Percentiles rank a stretch among this genome's conserved stretches.
Conservation (phyloP, 2,113 vertebrate genomes). For the Mobula hypostoma region DNA sequence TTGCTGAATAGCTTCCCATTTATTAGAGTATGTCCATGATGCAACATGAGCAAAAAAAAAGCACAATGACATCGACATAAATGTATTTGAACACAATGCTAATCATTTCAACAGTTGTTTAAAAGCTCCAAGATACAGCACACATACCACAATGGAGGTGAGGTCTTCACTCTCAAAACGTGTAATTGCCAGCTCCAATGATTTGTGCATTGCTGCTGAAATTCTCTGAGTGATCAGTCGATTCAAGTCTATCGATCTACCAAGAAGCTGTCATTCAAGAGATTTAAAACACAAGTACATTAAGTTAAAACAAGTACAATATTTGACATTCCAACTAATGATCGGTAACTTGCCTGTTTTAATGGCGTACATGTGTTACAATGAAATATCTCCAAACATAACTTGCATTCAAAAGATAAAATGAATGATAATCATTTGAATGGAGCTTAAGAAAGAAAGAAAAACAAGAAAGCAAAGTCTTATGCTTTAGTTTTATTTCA, state of each 20-base stretch:
- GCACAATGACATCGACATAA: no score
- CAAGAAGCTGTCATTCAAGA: constrained; percentile 61
- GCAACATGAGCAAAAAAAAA: not conserved
- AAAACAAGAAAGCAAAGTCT: no score
- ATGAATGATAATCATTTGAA: not conserved
- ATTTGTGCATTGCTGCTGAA: constrained; percentile 71
- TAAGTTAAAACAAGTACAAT: not conserved
- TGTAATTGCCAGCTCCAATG: constrained; percentile 73
- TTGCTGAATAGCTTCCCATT: not conserved
- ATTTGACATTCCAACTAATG: not conserved
- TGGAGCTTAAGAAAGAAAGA: not conserved
- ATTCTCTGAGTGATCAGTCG: constrained; percentile 77
- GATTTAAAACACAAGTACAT: not conserved
- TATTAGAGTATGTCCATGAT: not conserved
- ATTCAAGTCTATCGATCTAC: constrained; percentile 78
- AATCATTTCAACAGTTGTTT: not conserved
- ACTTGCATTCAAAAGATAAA: not conserved
- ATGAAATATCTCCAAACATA: not conserved
- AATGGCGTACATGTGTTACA: not conserved
- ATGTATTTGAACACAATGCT: not conserved
- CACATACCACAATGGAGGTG: constrained; percentile 75
- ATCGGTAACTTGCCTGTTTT: not conserved
- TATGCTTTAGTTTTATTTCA: not conserved
- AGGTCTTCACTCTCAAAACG: constrained; percentile 81
- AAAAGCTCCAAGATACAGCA: not conserved